A percentile compares a stretch with the other conserved stretches of the same genome.
Conservation (phyloP, 2,113 vertebrate species). For the Otocyon megalotis region DNA sequence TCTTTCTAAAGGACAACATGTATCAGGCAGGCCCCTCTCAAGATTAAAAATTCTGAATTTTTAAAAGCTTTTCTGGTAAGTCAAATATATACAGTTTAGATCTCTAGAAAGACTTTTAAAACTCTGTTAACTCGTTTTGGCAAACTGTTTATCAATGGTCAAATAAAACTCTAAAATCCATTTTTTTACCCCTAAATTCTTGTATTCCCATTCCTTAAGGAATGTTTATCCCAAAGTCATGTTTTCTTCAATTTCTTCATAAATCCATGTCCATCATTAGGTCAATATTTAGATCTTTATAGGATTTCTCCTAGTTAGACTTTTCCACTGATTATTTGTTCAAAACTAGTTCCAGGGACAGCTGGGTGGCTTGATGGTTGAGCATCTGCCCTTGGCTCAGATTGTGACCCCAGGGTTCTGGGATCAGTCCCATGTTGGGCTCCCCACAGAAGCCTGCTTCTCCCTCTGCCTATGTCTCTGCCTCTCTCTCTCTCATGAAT, state of each 20-base stretch:
- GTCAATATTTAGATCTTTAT: not conserved
- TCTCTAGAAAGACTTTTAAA: slow-evolving; percentile 1
- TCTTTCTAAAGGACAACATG: not conserved
- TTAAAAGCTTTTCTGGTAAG: not conserved
- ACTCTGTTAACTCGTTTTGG: not conserved
- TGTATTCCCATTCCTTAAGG: not conserved
- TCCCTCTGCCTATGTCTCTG: no score
- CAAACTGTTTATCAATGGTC: not conserved
- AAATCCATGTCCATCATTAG: not conserved
- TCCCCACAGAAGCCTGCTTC: no score
- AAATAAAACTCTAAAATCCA: not conserved
- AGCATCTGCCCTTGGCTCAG: no score
- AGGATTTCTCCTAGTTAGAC: not conserved
- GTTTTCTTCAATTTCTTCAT: not conserved
- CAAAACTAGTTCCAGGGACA: not conserved
- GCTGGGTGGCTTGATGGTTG: no score
- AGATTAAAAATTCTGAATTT: not conserved
- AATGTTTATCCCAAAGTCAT: not conserved
- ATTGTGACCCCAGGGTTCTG: no score
- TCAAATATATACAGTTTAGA: not conserved
- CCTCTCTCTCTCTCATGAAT: no score
- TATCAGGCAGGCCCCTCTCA: not conserved
- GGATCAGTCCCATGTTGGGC: no score
- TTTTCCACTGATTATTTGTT: not conserved
- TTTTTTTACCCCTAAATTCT: not conserved